Conservation (phyloP, 2,888 invertebrate genomes). For the Athrips mouffetella region DNA sequence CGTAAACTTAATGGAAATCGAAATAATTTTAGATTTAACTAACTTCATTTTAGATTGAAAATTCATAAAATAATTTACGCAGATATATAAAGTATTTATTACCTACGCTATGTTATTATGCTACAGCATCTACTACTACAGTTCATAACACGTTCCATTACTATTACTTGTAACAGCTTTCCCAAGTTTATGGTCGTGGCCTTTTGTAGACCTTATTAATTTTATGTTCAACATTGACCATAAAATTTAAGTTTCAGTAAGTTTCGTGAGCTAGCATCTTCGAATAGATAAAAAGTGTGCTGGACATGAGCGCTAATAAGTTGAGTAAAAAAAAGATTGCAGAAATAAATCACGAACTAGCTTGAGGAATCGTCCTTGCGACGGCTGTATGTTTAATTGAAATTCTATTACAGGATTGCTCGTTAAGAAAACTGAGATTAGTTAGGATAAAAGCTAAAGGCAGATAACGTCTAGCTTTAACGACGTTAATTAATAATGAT, state of each 20-base stretch:
- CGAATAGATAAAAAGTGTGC: neutral
- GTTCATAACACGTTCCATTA: no score
- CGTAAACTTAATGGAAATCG: no score
- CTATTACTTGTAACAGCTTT: neutral
- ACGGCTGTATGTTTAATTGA: slow-evolving; percentile 12
- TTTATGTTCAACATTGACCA: neutral
- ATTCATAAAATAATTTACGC: neutral
- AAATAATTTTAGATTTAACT: no score
- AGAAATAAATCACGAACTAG: no score
- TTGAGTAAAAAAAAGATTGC: no score
- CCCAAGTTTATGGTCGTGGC: neutral
- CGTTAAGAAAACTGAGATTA: neutral
- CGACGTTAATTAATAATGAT: no score
- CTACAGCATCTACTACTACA: no score
- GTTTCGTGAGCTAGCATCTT: neutral
- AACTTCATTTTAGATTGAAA: neutral
- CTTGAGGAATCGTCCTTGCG: no score
- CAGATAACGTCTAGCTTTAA: no score
- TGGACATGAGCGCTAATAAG: neutral
- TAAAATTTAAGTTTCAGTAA: neutral
- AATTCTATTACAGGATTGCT: slow-evolving; percentile 15
- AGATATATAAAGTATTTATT: neutral
- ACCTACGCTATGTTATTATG: neutral
- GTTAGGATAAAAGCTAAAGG: no score
- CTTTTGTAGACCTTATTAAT: neutral